Percentiles rank a stretch among this genome's conserved stretches.
phyloP scores from a whole-genome alignment of 2,888 invertebrate species.

The Drosophila nr. fundita region DNA sequence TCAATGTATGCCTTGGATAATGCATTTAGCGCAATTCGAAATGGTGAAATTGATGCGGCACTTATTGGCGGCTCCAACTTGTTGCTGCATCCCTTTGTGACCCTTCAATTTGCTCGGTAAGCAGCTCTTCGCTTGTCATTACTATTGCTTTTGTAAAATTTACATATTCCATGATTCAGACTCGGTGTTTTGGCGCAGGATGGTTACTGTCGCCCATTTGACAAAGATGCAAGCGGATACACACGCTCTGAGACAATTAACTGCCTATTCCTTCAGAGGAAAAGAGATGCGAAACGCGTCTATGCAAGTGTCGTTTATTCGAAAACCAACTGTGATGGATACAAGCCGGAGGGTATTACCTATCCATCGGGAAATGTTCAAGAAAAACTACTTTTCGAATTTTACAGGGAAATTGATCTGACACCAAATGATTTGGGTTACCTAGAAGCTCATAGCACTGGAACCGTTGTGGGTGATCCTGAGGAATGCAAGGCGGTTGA shows the following conservation, averaged over 20 bases:
- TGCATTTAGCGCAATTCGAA: slow-evolving; percentile 90
- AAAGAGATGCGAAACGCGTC: slow-evolving; percentile 88
- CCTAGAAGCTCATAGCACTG: slow-evolving; percentile 95
- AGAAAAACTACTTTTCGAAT: slow-evolving; percentile 87
- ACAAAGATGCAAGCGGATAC: slow-evolving; percentile 92
- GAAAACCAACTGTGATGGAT: slow-evolving; percentile 93
- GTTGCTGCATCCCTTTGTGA: slow-evolving; percentile 94
- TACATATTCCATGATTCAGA: slow-evolving; percentile 81
- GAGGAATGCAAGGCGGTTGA: slow-evolving; percentile 95
- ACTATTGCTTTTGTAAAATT: not conserved
- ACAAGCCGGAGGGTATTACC: slow-evolving; percentile 89
- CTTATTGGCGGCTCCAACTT: slow-evolving; percentile 95
- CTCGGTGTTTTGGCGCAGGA: slow-evolving; percentile 92
- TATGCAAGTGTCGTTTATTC: slow-evolving; percentile 91
- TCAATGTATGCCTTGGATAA: slow-evolving; percentile 94
- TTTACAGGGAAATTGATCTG: slow-evolving; percentile 89
- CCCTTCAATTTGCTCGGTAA: slow-evolving; percentile 93
- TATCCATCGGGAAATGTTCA: slow-evolving; percentile 89
- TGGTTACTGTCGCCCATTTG: slow-evolving; percentile 96
- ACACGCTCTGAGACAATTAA: slow-evolving; percentile 92
- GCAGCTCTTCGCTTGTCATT: not conserved
- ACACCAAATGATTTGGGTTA: slow-evolving; percentile 89
- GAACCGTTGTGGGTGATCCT: slow-evolving; percentile 94
- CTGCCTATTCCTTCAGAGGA: slow-evolving; percentile 90
- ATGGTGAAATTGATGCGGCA: slow-evolving; percentile 94